Conservation (phyloP, 1,140 invertebrate species). For the Ips typographus region DNA sequence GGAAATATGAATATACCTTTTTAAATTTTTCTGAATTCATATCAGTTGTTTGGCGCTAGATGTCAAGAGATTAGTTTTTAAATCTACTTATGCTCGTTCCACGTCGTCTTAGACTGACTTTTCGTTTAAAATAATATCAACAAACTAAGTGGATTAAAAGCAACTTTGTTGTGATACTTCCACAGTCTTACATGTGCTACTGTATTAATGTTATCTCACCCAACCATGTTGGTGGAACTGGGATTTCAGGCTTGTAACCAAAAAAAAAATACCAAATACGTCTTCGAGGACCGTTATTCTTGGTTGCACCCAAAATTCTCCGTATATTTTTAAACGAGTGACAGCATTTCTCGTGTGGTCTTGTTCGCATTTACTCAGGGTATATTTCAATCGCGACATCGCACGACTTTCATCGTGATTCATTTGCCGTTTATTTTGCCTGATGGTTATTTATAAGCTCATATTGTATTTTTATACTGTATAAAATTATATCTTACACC, state of each 20-base stretch:
- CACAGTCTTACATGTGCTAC: no score
- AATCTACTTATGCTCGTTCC: no score
- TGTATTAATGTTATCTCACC: no score
- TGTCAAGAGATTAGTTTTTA: no score
- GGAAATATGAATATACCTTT: no score
- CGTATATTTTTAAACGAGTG: constrained; percentile 14
- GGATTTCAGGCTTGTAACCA: background rate
- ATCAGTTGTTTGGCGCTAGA: no score
- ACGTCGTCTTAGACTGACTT: no score
- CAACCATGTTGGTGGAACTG: no score
- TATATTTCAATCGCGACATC: constrained; percentile 14
- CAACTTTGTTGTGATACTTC: no score
- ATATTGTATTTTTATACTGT: background rate
- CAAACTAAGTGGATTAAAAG: no score
- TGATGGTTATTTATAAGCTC: constrained; percentile 7
- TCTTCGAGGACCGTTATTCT: background rate
- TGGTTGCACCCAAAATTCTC: constrained; percentile 3
- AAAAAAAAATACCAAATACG: background rate
- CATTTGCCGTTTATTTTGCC: constrained; percentile 8
- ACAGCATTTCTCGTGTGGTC: constrained; percentile 10
- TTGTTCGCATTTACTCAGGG: constrained; percentile 9
- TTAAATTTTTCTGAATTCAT: no score
- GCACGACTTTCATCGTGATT: constrained; percentile 17
- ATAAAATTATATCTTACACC: background rate
- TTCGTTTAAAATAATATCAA: no score